These are phyloP conservation scores for Yasuhikotakia modesta DNA, from an alignment of 2,797 vertebrate species.

Conservation along the genomic window DNA sequence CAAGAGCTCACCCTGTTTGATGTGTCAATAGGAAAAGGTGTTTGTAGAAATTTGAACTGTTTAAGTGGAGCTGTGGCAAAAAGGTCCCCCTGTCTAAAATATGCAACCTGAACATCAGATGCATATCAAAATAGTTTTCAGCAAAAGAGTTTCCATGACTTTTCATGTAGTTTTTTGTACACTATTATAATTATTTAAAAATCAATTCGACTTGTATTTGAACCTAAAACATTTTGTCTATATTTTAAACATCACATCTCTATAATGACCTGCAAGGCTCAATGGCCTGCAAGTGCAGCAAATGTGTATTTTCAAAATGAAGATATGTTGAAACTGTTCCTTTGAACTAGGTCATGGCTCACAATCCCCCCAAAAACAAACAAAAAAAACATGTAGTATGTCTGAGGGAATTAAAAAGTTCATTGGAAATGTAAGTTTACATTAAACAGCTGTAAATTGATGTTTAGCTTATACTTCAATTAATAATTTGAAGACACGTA, in stretches of 20 bases:
- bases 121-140: not conserved
- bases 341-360: not conserved
- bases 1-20: slow-evolving; percentile 18
- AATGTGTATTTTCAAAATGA: not conserved
- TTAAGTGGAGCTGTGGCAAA: slow-evolving; percentile 10
- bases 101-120: not conserved
- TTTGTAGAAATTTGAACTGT: slow-evolving; percentile 35
- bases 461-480: too few species aligned
- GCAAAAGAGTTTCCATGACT: not conserved
- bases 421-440: too few species aligned
- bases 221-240: not conserved
- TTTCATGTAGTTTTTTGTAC: not conserved
- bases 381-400: too few species aligned
- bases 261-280: not conserved
- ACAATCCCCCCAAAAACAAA: too few species aligned
- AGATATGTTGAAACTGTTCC: not conserved
- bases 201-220: not conserved
- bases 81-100: slow-evolving; percentile 15
- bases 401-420: too few species aligned
- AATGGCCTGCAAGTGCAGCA: not conserved
- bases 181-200: not conserved
- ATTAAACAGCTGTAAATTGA: too few species aligned
- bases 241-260: not conserved
- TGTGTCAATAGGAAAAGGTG: slow-evolving; percentile 1
- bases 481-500: too few species aligned